Conservation (phyloP, 2,797 vertebrate species). For the Astyanax mexicanus region DNA sequence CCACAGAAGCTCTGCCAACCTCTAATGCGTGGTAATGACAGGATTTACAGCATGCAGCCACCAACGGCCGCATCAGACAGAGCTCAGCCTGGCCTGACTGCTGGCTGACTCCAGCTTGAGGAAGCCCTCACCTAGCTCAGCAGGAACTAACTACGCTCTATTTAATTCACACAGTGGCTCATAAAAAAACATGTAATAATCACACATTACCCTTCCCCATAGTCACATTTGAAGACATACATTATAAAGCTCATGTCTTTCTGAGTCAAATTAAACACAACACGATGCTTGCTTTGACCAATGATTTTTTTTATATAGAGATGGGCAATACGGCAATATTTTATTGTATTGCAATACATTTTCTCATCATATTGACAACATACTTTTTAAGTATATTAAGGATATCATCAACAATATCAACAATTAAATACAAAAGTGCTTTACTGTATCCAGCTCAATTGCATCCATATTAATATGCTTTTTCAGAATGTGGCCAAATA, state of each 20-base stretch:
- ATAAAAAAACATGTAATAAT: background rate
- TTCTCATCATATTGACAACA: no score
- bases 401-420: no score
- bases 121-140: background rate
- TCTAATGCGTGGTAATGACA: background rate
- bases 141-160: background rate
- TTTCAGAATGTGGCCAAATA: no score
- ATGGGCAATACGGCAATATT: background rate
- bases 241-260: constrained; percentile 1
- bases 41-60: background rate
- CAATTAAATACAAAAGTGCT: no score
- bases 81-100: background rate
- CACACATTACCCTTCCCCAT: background rate
- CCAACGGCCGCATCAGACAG: background rate
- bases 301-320: no score
- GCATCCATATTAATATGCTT: no score
- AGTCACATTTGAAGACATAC: background rate
- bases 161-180: background rate
- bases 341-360: no score
- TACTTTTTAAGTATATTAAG: no score
- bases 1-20: background rate
- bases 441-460: no score
- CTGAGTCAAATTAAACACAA: background rate
- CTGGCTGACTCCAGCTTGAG: background rate
- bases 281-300: background rate